A percentile compares a stretch with the other conserved stretches of the same genome.
phyloP scores from a whole-genome alignment of 2,888 invertebrate species.

The Iphiclides podalirius region DNA sequence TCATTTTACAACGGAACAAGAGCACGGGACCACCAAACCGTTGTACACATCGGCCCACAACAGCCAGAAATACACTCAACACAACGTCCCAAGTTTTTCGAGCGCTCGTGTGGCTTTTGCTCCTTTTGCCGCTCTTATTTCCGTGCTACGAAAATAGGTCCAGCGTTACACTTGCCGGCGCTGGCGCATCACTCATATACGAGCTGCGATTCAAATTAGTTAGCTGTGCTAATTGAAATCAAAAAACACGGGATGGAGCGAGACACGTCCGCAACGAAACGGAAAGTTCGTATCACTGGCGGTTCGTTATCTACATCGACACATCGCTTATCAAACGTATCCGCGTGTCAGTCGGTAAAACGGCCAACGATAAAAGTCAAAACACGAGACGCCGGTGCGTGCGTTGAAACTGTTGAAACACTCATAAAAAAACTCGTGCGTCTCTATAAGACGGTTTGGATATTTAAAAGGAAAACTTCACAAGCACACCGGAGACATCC shows the following conservation, averaged over 20 bases:
- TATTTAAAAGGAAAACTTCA: no score
- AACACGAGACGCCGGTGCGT: conserved; percentile 36
- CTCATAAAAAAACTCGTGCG: background rate
- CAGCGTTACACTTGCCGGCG: conserved; percentile 72
- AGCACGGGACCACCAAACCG: conserved; percentile 48
- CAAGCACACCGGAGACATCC: no score
- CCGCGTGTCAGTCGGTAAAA: conserved; percentile 42
- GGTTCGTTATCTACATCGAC: conserved; percentile 43
- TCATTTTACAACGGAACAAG: conserved; percentile 53
- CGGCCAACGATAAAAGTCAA: conserved; percentile 42
- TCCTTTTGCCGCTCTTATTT: conserved; percentile 79
- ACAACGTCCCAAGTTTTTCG: conserved; percentile 76
- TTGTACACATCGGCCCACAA: conserved; percentile 60
- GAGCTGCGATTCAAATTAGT: conserved; percentile 36
- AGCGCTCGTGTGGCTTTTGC: conserved; percentile 65
- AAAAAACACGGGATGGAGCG: conserved; percentile 32
- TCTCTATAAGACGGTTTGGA: conserved; percentile 28
- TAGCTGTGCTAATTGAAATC: conserved; percentile 33
- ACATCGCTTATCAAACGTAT: conserved; percentile 49
- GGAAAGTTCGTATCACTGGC: conserved; percentile 31
- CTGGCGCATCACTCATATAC: conserved; percentile 69
- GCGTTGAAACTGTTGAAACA: no score
- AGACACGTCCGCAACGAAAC: conserved; percentile 7
- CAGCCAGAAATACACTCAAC: conserved; percentile 71
- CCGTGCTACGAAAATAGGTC: conserved; percentile 79